Percentiles rank a stretch among this genome's conserved stretches.
These are phyloP conservation scores for Deilephila porcellus DNA, from an alignment of 2,888 invertebrate species.

Conservation along the genomic window DNA sequence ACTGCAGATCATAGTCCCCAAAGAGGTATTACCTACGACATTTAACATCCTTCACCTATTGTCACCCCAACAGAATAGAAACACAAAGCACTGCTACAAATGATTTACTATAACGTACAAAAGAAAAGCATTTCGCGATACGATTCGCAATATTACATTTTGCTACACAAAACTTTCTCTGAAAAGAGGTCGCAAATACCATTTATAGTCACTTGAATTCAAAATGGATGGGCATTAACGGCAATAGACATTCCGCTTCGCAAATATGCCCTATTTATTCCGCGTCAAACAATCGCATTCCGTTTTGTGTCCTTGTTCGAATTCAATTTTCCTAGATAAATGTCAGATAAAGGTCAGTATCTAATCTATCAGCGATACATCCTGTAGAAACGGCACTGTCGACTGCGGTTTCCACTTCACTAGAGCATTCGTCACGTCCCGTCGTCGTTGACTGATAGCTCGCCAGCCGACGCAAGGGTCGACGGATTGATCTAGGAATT, in stretches of 20 bases:
- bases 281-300: slow-evolving; percentile 13
- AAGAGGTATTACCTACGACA: not conserved
- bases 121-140: not conserved
- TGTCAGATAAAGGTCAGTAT: slow-evolving; percentile 5
- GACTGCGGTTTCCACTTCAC: slow-evolving; percentile 22
- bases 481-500: slow-evolving; percentile 69
- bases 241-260: slow-evolving; percentile 12
- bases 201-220: slow-evolving; percentile 23
- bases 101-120: not conserved
- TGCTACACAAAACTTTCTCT: slow-evolving; percentile 9
- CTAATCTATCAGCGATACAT: slow-evolving; percentile 11
- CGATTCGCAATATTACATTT: slow-evolving; percentile 15
- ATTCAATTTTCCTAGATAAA: slow-evolving; percentile 5
- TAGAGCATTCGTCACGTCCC: slow-evolving; percentile 48
- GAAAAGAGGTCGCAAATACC: slow-evolving; percentile 22
- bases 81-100: not conserved
- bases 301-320: not conserved
- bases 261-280: slow-evolving; percentile 18
- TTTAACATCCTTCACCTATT: not conserved
- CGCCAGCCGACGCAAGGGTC: slow-evolving; percentile 42
- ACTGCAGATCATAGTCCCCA: no score
- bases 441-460: slow-evolving; percentile 48
- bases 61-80: not conserved
- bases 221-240: slow-evolving; percentile 16
- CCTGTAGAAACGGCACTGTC: not conserved